Evolutionary conservation across 2,888 invertebrate species (phyloP).

Genomic region (Hartigia nigra): DNA sequence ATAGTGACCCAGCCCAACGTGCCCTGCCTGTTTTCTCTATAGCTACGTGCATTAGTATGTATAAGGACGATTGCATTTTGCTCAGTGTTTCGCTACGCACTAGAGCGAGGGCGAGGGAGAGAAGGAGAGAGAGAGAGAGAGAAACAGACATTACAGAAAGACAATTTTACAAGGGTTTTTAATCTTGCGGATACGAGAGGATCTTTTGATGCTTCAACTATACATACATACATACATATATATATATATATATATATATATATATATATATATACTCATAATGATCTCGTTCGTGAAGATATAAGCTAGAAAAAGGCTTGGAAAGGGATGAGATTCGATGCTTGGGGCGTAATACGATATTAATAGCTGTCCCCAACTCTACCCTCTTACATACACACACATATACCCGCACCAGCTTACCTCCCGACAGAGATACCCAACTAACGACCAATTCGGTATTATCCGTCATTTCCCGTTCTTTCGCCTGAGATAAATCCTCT

Average conservation of each 20-base stretch:
- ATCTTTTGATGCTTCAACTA: neutral
- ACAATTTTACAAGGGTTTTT: neutral
- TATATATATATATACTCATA: neutral
- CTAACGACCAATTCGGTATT: neutral
- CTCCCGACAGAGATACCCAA: neutral
- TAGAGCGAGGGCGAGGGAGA: too few species aligned
- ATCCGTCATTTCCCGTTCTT: neutral
- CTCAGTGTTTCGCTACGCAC: slow-evolving; percentile 21
- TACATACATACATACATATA: neutral
- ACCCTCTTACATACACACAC: neutral
- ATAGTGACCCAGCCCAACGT: neutral
- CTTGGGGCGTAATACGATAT: neutral
- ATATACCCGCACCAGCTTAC: neutral
- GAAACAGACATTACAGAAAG: neutral
- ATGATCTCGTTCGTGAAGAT: neutral
- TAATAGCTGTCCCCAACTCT: neutral
- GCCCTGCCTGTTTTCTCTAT: neutral
- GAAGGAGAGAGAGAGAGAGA: neutral
- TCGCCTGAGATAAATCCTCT: neutral
- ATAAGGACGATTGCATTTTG: slow-evolving; percentile 25
- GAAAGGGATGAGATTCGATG: neutral
- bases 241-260: too few species aligned
- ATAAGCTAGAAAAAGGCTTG: neutral
- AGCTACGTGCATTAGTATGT: neutral
- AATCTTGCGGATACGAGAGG: neutral